Evolutionary conservation across 2,113 vertebrate genomes (phyloP).

Genomic region (Mohoua ochrocephala): DNA sequence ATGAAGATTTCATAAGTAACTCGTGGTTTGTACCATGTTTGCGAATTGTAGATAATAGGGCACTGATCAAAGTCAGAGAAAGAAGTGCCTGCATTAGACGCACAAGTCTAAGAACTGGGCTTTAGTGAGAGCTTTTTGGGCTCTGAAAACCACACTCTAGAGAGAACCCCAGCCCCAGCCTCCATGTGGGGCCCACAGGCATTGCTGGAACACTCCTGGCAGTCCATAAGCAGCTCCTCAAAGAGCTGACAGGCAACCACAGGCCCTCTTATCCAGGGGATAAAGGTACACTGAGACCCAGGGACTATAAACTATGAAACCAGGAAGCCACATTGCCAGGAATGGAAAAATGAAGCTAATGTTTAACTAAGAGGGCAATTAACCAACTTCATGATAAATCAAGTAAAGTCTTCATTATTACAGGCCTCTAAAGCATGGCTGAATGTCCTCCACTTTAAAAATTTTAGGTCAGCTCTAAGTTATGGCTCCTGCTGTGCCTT

Average conservation of each 20-base stretch:
- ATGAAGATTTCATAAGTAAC: neutral
- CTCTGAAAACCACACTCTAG: neutral
- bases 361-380: neutral
- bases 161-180: neutral
- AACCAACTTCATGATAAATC: neutral
- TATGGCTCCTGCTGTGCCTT: neutral
- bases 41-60: neutral
- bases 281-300: neutral
- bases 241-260: neutral
- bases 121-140: neutral
- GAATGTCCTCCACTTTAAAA: neutral
- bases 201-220: neutral
- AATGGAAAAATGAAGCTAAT: neutral
- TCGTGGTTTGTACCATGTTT: neutral
- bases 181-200: neutral
- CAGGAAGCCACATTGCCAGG: neutral
- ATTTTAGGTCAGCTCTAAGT: neutral
- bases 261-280: neutral
- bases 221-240: neutral
- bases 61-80: neutral
- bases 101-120: neutral
- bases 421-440: neutral
- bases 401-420: neutral
- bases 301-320: neutral
- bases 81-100: neutral